Evolutionary conservation across 2,888 invertebrate species (phyloP).

Genomic region (Meloe dianella): DNA sequence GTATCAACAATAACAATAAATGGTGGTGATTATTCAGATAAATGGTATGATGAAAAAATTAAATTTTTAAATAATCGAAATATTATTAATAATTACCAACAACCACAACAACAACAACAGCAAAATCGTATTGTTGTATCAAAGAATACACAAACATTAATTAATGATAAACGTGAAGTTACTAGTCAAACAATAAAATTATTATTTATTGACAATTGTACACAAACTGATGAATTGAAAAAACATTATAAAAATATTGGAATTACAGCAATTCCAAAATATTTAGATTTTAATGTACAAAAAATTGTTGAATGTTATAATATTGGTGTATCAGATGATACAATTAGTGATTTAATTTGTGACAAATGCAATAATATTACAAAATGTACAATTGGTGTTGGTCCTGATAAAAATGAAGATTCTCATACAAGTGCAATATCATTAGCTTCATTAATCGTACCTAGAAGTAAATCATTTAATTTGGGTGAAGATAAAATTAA

Average conservation of each 20-base stretch:
- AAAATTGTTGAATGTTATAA: constrained; percentile 59
- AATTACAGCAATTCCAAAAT: constrained; percentile 53
- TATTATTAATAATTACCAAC: constrained; percentile 24
- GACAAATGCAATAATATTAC: constrained; percentile 60
- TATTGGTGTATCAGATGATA: constrained; percentile 63
- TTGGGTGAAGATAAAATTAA: constrained; percentile 64
- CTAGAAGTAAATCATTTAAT: constrained; percentile 67
- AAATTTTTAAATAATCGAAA: constrained; percentile 49
- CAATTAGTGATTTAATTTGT: constrained; percentile 61
- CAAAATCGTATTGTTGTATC: constrained; percentile 27
- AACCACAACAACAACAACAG: constrained; percentile 23
- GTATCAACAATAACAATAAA: constrained; percentile 51
- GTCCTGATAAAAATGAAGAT: constrained; percentile 59
- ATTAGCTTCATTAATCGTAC: constrained; percentile 59
- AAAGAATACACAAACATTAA: constrained; percentile 49
- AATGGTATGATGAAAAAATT: constrained; percentile 54
- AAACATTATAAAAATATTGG: constrained; percentile 48
- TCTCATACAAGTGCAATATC: constrained; percentile 57
- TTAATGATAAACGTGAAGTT: constrained; percentile 41
- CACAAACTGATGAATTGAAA: constrained; percentile 43
- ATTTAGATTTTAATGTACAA: constrained; percentile 54
- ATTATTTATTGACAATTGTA: constrained; percentile 31
- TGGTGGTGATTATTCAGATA: constrained; percentile 46
- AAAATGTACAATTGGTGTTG: constrained; percentile 66
- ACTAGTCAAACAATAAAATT: constrained; percentile 44